Base-by-base conservation (phyloP, 2,888 invertebrate genomes). In the Drosophila setosimentum region DNA sequence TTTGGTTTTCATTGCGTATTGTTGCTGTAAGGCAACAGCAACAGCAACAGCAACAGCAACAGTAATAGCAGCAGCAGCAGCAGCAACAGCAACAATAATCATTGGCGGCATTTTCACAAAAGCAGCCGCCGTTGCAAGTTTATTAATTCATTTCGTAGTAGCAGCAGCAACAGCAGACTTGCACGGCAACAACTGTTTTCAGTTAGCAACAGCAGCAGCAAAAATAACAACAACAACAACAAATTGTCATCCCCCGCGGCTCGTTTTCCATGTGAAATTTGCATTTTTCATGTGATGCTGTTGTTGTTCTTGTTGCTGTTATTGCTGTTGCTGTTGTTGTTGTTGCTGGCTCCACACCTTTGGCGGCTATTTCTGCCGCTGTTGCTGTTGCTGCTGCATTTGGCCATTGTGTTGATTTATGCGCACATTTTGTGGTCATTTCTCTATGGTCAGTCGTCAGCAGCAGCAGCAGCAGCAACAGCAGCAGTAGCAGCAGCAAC, bases 241-340 rank as follows among this genome's bases (percentile, higher is more conserved):
- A 85, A 84, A 85, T 89, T 85, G 89, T 80, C 85, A 82, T 82
- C 82, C 87, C 85, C 90, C 85, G 86, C 88, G 86, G 86, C 88
- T 83, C 70, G 81, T 88, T 90, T 90, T 86, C 83, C 82, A 80
- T 90, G 76, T 88, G 82, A 82, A 81, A 81, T 81, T 81, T 82
- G 80, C 83, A 82, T 81, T 80, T 82, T 82, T 72, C 48, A 82
- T 70, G 63, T 30, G 73, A 49, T 68, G 54, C 54, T 75, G 63
- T 27, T 73, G 59, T 13, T 21, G 42, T 45, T 42, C 10, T n/a
- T 40, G 1, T 6, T 40, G 49, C 24, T 64, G 57, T 33, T 48
- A 54, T 1, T 10, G 64, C 1, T 37, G 2, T n/a, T 37, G 40
- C n/a, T 65, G 60, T 24, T 48, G 63, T 3, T 8, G 71, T 63